A percentile compares a stretch with the other conserved stretches of the same genome.
Evolutionary conservation across 2,113 vertebrate genomes (phyloP).

Genomic region (Lutjanus erythropterus): DNA sequence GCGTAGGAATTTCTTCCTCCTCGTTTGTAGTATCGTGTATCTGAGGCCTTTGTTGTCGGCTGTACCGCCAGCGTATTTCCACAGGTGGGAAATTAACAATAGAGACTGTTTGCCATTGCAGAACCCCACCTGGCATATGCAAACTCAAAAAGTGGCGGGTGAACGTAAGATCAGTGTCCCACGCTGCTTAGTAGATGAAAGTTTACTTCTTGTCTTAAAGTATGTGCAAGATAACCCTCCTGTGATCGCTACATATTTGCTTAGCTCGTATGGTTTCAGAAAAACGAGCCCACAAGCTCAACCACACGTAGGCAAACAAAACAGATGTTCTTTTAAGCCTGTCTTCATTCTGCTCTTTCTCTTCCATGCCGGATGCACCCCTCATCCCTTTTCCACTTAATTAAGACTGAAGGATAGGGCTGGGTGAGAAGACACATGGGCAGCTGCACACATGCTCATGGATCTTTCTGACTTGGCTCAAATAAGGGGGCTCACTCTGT

Average conservation of each 20-base stretch:
- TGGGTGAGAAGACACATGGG: conserved; percentile 7
- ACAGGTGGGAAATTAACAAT: conserved; percentile 21
- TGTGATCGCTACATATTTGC: background rate
- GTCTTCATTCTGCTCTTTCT: conserved; percentile 24
- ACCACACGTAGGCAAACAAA: conserved; percentile 1
- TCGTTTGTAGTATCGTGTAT: conserved; percentile 4
- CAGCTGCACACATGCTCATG: conserved; percentile 10
- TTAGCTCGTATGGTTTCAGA: background rate
- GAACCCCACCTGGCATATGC: conserved; percentile 14
- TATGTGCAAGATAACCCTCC: background rate
- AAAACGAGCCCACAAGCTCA: background rate
- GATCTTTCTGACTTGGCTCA: conserved; percentile 13
- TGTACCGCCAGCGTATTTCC: background rate
- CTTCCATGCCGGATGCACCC: background rate
- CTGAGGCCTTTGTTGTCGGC: conserved; percentile 8
- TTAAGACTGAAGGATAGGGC: conserved; percentile 18
- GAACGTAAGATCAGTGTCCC: background rate
- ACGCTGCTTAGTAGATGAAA: background rate
- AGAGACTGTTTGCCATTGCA: background rate
- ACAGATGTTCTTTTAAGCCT: conserved; percentile 39
- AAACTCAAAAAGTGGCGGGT: background rate
- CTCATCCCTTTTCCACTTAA: conserved; percentile 7
- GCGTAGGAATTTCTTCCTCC: conserved; percentile 11
- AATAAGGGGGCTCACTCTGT: background rate
- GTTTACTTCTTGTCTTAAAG: conserved; percentile 1